Evolutionary conservation across 2,113 vertebrate genomes (phyloP).

Genomic region (Cromileptes altivelis): DNA sequence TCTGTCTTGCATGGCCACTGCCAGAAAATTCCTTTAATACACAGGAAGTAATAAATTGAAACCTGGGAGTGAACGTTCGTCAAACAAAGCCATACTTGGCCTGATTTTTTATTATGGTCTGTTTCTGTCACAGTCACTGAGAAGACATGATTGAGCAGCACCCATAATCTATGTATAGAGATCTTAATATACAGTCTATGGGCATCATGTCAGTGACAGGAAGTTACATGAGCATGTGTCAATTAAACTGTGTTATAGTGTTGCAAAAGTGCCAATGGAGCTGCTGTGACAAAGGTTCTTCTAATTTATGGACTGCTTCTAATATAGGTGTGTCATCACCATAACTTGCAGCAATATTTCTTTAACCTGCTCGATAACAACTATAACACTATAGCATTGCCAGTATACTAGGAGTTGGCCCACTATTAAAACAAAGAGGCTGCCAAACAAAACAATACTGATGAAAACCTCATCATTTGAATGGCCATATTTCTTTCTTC

Average conservation of each 20-base stretch:
- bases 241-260: background rate
- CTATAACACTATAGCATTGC: background rate
- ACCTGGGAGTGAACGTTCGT: background rate
- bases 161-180: background rate
- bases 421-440: background rate
- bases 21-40: background rate
- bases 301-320: background rate
- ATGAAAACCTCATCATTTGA: background rate
- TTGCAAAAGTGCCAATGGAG: background rate
- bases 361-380: background rate
- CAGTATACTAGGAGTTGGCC: background rate
- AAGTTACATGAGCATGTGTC: background rate
- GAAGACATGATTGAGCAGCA: background rate
- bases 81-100: too few species aligned
- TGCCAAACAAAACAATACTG: background rate
- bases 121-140: background rate
- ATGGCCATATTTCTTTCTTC: background rate
- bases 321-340: background rate
- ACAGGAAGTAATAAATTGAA: background rate
- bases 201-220: background rate
- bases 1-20: background rate
- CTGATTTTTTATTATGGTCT: background rate
- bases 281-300: background rate
- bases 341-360: background rate
- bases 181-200: background rate